phyloP scores from a whole-genome alignment of 2,113 vertebrate genomes.

The Drymodes brunneopygia region DNA sequence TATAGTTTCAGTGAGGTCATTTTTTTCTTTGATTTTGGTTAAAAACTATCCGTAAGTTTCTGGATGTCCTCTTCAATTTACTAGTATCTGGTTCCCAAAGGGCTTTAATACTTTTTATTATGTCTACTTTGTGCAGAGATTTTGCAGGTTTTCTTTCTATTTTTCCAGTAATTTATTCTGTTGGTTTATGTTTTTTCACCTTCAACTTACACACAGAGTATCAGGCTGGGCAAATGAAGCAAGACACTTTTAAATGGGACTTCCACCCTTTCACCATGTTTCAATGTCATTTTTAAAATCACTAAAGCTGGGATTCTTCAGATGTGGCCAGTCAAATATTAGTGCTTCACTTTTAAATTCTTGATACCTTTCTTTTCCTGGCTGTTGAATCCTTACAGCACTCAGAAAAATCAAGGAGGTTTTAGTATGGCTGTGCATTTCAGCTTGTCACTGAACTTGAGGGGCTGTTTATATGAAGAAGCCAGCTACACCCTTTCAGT shows the following conservation, averaged over 20 bases:
- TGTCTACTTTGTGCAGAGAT: not conserved
- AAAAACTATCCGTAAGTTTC: constrained; percentile 15
- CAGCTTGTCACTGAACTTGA: not conserved
- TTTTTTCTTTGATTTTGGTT: constrained; percentile 45
- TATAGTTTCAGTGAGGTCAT: not conserved
- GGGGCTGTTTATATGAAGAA: not conserved
- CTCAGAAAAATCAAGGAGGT: not conserved
- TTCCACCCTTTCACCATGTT: not conserved
- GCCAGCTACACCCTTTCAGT: not conserved
- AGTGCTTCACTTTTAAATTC: not conserved
- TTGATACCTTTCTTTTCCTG: not conserved
- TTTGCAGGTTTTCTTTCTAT: not conserved
- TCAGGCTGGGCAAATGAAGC: not conserved
- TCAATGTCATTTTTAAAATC: not conserved
- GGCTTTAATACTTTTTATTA: not conserved
- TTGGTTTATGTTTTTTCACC: accelerated
- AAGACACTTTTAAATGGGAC: not conserved
- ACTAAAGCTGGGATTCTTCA: not conserved
- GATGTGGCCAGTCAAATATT: not conserved
- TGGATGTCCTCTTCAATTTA: not conserved
- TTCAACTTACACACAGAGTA: not conserved
- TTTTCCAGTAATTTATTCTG: not conserved
- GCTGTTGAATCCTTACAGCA: not conserved
- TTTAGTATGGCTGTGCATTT: not conserved
- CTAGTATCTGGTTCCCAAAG: not conserved